phyloP scores from a whole-genome alignment of 1,140 invertebrate genomes.

The Aphaenogaster ashmeadi region DNA sequence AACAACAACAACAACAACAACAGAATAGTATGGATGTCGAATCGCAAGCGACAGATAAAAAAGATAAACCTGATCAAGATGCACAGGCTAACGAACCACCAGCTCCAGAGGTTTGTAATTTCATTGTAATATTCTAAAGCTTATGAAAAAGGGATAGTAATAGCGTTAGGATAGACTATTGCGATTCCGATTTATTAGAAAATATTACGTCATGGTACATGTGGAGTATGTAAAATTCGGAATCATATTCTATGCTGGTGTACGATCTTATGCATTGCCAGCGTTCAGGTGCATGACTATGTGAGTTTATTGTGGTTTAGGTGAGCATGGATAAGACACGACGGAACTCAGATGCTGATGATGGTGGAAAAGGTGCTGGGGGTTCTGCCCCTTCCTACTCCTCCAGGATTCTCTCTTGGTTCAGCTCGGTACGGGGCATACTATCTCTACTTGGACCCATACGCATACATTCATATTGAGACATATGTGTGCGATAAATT shows the following conservation, averaged over 20 bases:
- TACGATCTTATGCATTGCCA: constrained; percentile 38
- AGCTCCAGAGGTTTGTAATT: constrained; percentile 86
- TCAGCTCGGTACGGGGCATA: constrained; percentile 87
- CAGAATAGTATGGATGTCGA: constrained; percentile 87
- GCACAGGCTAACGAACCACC: constrained; percentile 86
- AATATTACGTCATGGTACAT: constrained; percentile 18
- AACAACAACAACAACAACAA: constrained; percentile 84
- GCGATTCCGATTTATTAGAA: not conserved
- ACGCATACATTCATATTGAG: constrained; percentile 77
- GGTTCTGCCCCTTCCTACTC: constrained; percentile 84
- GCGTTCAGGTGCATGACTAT: constrained; percentile 73
- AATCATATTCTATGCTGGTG: constrained; percentile 52
- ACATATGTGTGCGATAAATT: constrained; percentile 72
- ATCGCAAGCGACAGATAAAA: constrained; percentile 80
- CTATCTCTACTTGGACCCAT: constrained; percentile 86
- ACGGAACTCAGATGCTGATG: constrained; percentile 84
- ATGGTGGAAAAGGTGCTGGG: constrained; percentile 82
- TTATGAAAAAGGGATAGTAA: not conserved
- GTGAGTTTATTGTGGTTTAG: constrained; percentile 86
- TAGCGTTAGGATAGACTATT: not conserved
- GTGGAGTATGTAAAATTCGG: constrained; percentile 1
- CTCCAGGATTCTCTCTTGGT: constrained; percentile 86
- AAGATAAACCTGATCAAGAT: constrained; percentile 85
- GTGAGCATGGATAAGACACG: constrained; percentile 86
- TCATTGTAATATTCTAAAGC: not conserved